These are phyloP conservation scores for Papilio polytes DNA, from an alignment of 1,140 invertebrate species.

Conservation along the genomic window DNA sequence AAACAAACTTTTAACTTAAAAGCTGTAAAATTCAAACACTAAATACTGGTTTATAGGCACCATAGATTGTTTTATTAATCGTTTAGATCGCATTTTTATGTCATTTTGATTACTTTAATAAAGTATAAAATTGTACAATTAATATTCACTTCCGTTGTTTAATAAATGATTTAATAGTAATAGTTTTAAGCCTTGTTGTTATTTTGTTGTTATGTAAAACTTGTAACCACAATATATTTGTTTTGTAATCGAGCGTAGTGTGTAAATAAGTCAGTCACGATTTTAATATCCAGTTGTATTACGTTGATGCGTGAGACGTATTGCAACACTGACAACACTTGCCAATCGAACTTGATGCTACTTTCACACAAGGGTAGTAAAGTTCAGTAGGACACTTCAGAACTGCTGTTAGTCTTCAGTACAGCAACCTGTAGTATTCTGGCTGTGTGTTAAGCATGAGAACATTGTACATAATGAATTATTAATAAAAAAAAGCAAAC, in stretches of 20 bases:
- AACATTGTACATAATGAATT: no score
- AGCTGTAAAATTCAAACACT: background rate
- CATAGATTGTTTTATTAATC: no score
- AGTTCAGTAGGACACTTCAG: background rate
- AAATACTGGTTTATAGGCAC: no score
- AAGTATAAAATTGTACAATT: no score
- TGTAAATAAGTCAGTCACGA: constrained; percentile 13
- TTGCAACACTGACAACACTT: background rate
- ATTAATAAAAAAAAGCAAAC: no score
- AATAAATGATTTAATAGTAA: background rate
- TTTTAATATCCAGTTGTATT: constrained; percentile 8
- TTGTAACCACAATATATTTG: background rate
- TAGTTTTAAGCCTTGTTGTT: background rate
- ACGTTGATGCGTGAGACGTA: background rate
- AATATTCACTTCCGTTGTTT: background rate
- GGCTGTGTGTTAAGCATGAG: no score
- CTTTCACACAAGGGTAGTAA: background rate
- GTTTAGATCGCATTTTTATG: background rate
- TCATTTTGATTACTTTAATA: no score
- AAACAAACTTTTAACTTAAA: background rate
- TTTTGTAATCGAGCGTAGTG: background rate
- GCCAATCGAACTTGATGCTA: background rate
- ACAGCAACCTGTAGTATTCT: no score
- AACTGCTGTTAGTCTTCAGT: background rate
- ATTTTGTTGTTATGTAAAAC: background rate